Percentiles rank a stretch among this genome's conserved stretches.
phyloP scores from a whole-genome alignment of 2,113 vertebrate genomes.

The Tenrec ecaudatus region DNA sequence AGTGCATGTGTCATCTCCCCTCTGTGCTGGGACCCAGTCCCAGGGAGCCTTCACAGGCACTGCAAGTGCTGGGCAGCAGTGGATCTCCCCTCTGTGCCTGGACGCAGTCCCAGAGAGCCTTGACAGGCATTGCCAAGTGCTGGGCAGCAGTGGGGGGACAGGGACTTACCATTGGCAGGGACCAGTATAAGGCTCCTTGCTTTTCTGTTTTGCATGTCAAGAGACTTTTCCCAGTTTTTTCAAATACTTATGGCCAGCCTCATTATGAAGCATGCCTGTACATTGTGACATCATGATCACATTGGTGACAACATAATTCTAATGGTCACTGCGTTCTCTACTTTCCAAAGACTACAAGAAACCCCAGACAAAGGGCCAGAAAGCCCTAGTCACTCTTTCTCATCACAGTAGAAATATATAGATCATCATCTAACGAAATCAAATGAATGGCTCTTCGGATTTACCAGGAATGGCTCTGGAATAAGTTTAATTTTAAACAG shows the following conservation, averaged over 20 bases:
- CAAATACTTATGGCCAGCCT: conserved; percentile 22
- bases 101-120: background rate
- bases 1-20: too few species aligned
- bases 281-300: conserved; percentile 32
- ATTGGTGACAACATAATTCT: conserved; percentile 62
- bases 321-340: background rate
- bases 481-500: background rate
- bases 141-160: background rate
- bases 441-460: background rate
- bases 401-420: background rate
- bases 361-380: conserved; percentile 15
- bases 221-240: conserved; percentile 12
- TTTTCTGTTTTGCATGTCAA: conserved; percentile 29
- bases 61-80: background rate
- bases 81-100: background rate
- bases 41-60: background rate
- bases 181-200: background rate
- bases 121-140: background rate
- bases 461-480: background rate
- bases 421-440: background rate
- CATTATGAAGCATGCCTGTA: conserved; percentile 33
- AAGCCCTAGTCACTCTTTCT: background rate
- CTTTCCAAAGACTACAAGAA: background rate
- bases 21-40: background rate
- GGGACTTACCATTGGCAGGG: conserved; percentile 41